Conservation (phyloP, 92 coral and sea anemone genomes). For the Epizoanthus ramosus region DNA sequence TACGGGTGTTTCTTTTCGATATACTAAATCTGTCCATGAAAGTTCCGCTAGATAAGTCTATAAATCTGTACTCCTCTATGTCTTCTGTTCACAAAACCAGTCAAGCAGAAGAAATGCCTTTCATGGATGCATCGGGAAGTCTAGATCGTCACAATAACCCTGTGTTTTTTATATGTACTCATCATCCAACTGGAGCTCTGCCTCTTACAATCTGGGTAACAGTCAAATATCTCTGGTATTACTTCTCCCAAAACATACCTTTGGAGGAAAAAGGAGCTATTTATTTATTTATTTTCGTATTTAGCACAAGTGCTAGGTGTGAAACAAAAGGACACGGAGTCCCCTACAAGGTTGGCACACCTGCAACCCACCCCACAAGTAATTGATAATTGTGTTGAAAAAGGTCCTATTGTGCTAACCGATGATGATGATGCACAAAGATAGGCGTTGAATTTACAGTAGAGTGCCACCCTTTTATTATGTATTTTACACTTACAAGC, state of each 20-base stretch:
- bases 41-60: too few species aligned
- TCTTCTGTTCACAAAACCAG: slow-evolving; percentile 47
- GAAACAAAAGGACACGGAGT: too few species aligned
- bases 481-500: slow-evolving; percentile 71
- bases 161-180: slow-evolving; percentile 59
- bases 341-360: too few species aligned
- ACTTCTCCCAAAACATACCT: slow-evolving; percentile 60
- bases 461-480: slow-evolving; percentile 51
- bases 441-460: slow-evolving; percentile 33
- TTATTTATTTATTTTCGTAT: too few species aligned
- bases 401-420: slow-evolving; percentile 55
- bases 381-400: background rate
- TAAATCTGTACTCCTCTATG: slow-evolving; percentile 75
- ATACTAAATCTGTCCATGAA: too few species aligned
- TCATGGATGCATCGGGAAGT: slow-evolving; percentile 62
- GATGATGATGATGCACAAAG: slow-evolving; percentile 60
- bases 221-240: slow-evolving; percentile 23
- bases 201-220: slow-evolving; percentile 57
- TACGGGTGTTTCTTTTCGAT: too few species aligned
- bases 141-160: slow-evolving; percentile 67
- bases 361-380: too few species aligned
- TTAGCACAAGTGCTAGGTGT: too few species aligned
- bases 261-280: slow-evolving; percentile 55
- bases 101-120: slow-evolving; percentile 68
- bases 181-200: slow-evolving; percentile 57